Conservation (phyloP, 1,140 invertebrate genomes). For the Dendrolimus kikuchii region DNA sequence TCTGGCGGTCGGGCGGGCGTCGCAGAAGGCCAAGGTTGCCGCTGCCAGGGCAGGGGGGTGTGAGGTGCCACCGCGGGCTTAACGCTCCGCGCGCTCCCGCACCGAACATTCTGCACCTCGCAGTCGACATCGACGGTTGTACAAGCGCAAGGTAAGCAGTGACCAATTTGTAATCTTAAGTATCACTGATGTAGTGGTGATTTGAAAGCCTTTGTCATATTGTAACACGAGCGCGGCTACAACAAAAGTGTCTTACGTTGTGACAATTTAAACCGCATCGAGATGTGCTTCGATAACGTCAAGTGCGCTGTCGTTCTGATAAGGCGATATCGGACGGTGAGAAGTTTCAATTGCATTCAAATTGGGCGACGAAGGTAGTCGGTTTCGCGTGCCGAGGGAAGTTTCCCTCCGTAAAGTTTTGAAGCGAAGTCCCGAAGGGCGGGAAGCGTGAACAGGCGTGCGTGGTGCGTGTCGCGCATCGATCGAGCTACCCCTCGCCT, state of each 20-base stretch:
- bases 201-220: too few species aligned
- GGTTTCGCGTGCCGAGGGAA: constrained; percentile 36
- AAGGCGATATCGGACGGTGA: constrained; percentile 31
- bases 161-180: constrained; percentile 35
- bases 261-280: constrained; percentile 47
- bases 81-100: constrained; percentile 60
- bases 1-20: constrained; percentile 39
- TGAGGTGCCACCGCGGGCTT: constrained; percentile 46
- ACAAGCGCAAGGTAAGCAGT: constrained; percentile 66
- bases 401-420: constrained; percentile 67
- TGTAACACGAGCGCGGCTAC: constrained; percentile 16
- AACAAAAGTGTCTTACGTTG: constrained; percentile 23
- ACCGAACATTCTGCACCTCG: constrained; percentile 67
- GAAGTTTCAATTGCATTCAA: constrained; percentile 40
- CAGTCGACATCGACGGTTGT: constrained; percentile 69
- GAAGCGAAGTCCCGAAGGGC: constrained; percentile 56
- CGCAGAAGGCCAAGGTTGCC: constrained; percentile 64
- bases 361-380: constrained; percentile 45
- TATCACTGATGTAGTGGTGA: constrained; percentile 12
- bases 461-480: constrained; percentile 61
- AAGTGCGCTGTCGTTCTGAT: constrained; percentile 43
- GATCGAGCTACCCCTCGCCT: constrained; percentile 60
- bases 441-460: constrained; percentile 58
- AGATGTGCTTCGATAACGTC: constrained; percentile 58
- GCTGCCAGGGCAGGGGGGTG: constrained; percentile 56